Percentiles rank a stretch among this genome's conserved stretches.
Evolutionary conservation across 2,888 invertebrate genomes (phyloP).

Genomic region (Netelia virgata): DNA sequence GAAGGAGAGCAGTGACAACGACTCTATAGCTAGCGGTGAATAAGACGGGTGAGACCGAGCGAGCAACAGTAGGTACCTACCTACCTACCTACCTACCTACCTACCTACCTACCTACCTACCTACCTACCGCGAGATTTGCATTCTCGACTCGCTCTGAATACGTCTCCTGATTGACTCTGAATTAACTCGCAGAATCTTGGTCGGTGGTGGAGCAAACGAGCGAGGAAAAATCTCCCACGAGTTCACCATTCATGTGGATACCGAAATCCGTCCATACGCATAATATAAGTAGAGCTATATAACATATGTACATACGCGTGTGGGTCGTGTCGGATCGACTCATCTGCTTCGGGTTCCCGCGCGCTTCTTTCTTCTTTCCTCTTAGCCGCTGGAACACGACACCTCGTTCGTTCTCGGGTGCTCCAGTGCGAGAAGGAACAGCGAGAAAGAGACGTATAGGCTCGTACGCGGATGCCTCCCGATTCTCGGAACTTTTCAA

Average conservation of each 20-base stretch:
- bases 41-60: too few relatives aligned
- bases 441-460: not conserved
- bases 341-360: conserved; percentile 49
- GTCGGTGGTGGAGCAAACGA: not conserved
- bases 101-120: too few relatives aligned
- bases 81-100: too few relatives aligned
- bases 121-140: conserved; percentile 74
- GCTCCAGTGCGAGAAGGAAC: conserved; percentile 11
- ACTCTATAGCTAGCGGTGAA: too few relatives aligned
- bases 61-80: too few relatives aligned
- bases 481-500: conserved; percentile 55
- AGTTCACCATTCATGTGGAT: conserved; percentile 37
- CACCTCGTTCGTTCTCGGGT: conserved; percentile 58
- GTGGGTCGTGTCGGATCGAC: conserved; percentile 24
- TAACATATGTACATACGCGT: conserved; percentile 34
- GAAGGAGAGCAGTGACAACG: too few relatives aligned
- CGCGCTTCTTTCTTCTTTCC: conserved; percentile 1
- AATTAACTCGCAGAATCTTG: conserved; percentile 59
- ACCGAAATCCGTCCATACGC: conserved; percentile 19
- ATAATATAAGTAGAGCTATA: conserved; percentile 15
- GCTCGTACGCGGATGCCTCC: not conserved
- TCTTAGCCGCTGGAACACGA: conserved; percentile 50
- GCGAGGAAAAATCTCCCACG: conserved; percentile 60
- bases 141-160: conserved; percentile 77
- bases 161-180: conserved; percentile 78